phyloP scores from a whole-genome alignment of 2,113 vertebrate genomes.

The Neodontobutis hainanensis region DNA sequence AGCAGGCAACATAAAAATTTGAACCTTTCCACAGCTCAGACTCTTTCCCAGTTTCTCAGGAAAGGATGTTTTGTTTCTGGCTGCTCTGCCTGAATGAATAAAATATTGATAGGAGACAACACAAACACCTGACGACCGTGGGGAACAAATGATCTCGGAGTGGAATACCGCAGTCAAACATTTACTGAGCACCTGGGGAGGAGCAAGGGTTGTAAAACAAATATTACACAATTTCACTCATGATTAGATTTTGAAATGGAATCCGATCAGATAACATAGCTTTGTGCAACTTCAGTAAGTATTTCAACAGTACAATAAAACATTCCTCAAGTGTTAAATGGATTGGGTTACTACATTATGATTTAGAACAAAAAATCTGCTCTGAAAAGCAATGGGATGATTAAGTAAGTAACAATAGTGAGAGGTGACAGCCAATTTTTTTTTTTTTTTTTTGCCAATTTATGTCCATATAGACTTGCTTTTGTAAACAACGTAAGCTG shows the following conservation, averaged over 20 bases:
- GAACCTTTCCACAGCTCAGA: neutral
- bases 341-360: too few species aligned
- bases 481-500: too few species aligned
- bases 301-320: too few species aligned
- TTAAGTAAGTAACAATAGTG: too few species aligned
- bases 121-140: slow-evolving; percentile 34
- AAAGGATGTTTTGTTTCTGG: slow-evolving; percentile 29
- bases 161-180: slow-evolving; percentile 47
- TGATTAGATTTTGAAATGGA: slow-evolving; percentile 37
- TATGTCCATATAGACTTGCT: too few species aligned
- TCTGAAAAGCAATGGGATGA: too few species aligned
- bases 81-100: slow-evolving; percentile 33
- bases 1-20: too few species aligned
- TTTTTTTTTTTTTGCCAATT: too few species aligned
- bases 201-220: slow-evolving; percentile 45
- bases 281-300: slow-evolving; percentile 1
- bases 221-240: slow-evolving; percentile 67
- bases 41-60: slow-evolving; percentile 15
- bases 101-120: slow-evolving; percentile 46
- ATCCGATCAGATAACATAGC: slow-evolving; percentile 30
- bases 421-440: too few species aligned
- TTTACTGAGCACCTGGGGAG: slow-evolving; percentile 39
- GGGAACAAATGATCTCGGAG: slow-evolving; percentile 40
- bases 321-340: too few species aligned
- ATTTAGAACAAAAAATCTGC: too few species aligned